Conservation (phyloP, 2,888 invertebrate species). For the Beris chalybata region DNA sequence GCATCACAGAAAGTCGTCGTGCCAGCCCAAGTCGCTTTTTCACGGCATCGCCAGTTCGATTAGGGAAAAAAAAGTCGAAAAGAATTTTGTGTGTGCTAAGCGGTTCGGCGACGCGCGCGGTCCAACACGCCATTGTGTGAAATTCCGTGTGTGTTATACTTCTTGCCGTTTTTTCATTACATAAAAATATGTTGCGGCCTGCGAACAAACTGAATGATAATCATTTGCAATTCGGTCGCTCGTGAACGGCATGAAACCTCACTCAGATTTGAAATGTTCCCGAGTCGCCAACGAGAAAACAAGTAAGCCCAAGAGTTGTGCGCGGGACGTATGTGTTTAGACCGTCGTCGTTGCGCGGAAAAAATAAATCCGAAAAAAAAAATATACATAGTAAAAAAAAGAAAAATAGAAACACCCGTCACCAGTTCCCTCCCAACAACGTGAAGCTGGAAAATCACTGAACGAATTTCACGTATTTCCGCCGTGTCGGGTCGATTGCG, state of each 20-base stretch:
- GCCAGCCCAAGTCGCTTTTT: background rate
- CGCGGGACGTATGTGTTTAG: too few relatives aligned
- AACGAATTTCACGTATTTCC: too few relatives aligned
- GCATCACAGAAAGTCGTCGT: conserved; percentile 6
- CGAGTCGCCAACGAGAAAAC: conserved; percentile 51
- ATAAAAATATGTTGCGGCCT: conserved; percentile 35
- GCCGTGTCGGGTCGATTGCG: background rate
- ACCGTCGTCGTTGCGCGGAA: too few relatives aligned
- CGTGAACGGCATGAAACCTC: conserved; percentile 56
- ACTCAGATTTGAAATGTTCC: conserved; percentile 52
- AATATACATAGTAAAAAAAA: too few relatives aligned
- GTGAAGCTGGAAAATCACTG: too few relatives aligned
- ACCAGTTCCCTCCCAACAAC: conserved; percentile 35
- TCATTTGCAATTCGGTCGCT: conserved; percentile 11
- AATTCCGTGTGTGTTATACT: conserved; percentile 26
- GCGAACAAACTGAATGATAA: conserved; percentile 17
- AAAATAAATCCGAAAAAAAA: too few relatives aligned
- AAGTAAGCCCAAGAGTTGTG: conserved; percentile 41
- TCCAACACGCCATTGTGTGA: conserved; percentile 17
- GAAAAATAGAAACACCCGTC: conserved; percentile 10
- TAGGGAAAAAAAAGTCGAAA: background rate
- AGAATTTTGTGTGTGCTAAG: background rate
- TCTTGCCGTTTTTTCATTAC: conserved; percentile 39
- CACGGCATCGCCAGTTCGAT: background rate
- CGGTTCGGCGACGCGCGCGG: conserved; percentile 3